Conservation (phyloP, 2,113 vertebrate species). For the Bos indicus region DNA sequence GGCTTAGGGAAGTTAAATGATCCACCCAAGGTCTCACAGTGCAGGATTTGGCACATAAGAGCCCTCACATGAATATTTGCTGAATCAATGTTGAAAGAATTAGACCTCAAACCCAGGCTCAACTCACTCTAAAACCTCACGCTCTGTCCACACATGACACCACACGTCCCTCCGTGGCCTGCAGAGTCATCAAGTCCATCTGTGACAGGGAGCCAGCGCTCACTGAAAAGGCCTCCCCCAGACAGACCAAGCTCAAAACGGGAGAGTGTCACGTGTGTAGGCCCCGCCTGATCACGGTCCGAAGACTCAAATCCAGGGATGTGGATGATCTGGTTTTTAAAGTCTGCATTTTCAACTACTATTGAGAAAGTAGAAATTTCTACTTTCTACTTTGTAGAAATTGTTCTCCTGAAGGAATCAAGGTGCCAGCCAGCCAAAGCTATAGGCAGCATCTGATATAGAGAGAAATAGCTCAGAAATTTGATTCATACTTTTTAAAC, state of each 20-base stretch:
- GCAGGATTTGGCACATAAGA: background rate
- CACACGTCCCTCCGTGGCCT: slow-evolving; percentile 19
- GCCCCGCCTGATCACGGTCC: slow-evolving; percentile 23
- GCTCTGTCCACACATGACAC: background rate
- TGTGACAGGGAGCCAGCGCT: background rate
- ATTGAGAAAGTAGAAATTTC: background rate
- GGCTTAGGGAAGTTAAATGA: slow-evolving; percentile 37
- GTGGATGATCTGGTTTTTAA: background rate
- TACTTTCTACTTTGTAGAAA: slow-evolving; percentile 46
- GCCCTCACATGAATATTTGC: slow-evolving; percentile 17
- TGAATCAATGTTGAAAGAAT: slow-evolving; percentile 50
- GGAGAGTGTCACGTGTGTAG: background rate
- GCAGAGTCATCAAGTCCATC: background rate
- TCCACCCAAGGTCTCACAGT: slow-evolving; percentile 13
- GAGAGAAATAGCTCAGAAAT: background rate
- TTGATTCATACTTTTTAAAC: background rate
- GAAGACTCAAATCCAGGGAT: slow-evolving; percentile 36
- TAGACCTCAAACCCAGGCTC: slow-evolving; percentile 28
- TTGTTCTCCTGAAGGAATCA: slow-evolving; percentile 47
- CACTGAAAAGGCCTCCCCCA: background rate
- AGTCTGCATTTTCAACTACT: slow-evolving; percentile 36
- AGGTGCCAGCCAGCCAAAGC: slow-evolving; percentile 48
- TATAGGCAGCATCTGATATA: slow-evolving; percentile 27
- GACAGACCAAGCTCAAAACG: background rate
- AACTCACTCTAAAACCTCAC: background rate